These are phyloP conservation scores for Drosophila emarginata DNA, from an alignment of 2,888 invertebrate species.

Conservation along the genomic window DNA sequence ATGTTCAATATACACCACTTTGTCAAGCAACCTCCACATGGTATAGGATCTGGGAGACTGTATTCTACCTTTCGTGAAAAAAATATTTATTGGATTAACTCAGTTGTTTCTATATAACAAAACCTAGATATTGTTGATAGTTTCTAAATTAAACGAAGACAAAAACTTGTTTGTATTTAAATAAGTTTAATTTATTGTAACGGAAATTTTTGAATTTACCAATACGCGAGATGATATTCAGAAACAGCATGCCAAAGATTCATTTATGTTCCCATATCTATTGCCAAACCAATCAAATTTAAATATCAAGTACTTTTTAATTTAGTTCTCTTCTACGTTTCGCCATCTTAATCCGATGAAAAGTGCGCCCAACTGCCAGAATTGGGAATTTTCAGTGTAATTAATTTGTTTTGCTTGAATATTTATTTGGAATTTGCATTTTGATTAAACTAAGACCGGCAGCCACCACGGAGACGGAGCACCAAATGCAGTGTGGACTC, in stretches of 20 bases:
- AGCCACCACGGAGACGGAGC: slow-evolving; percentile 53
- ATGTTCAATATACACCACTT: too few species aligned
- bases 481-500: slow-evolving; percentile 24
- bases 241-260: slow-evolving; percentile 27
- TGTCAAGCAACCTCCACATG: too few species aligned
- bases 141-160: too few species aligned
- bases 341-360: slow-evolving; percentile 21
- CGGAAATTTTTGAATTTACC: slow-evolving; percentile 42
- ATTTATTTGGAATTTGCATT: slow-evolving; percentile 20
- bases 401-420: slow-evolving; percentile 19
- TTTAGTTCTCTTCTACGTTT: slow-evolving; percentile 39
- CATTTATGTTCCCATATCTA: slow-evolving; percentile 2
- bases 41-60: too few species aligned
- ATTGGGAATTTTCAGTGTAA: slow-evolving; percentile 10
- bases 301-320: slow-evolving; percentile 35
- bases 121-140: too few species aligned
- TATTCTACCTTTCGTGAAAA: too few species aligned
- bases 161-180: neutral
- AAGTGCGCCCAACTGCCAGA: neutral
- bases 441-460: slow-evolving; percentile 63
- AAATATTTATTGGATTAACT: too few species aligned
- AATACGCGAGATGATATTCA: slow-evolving; percentile 34
- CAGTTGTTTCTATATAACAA: too few species aligned
- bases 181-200: slow-evolving; percentile 11
- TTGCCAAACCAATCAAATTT: slow-evolving; percentile 1